Conservation (phyloP, 2,797 vertebrate genomes). For the Scyliorhinus canicula region DNA sequence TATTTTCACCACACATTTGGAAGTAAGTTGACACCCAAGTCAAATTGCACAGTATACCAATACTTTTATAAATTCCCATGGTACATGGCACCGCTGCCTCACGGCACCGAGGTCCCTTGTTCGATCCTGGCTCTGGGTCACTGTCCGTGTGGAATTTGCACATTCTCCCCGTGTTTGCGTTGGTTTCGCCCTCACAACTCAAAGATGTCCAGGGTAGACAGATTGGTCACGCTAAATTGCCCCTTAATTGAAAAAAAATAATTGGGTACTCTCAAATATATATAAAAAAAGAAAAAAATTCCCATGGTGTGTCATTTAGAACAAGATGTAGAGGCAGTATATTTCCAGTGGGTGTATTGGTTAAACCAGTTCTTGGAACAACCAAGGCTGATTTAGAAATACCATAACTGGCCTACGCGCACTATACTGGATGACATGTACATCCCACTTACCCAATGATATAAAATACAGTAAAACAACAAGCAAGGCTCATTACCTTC, state of each 20-base stretch:
- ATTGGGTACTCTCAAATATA: too few species aligned
- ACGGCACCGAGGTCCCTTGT: too few species aligned
- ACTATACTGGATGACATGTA: background rate
- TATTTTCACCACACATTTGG: background rate
- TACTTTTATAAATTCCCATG: background rate
- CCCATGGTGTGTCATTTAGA: background rate
- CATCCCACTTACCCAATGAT: background rate
- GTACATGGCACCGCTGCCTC: too few species aligned
- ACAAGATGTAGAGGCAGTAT: background rate
- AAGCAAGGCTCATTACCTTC: background rate
- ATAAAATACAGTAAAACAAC: background rate
- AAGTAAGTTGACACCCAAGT: background rate
- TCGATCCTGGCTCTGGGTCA: too few species aligned
- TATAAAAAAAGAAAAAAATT: too few species aligned
- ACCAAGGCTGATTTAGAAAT: background rate
- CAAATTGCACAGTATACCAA: background rate
- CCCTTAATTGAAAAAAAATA: too few species aligned
- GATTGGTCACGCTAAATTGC: too few species aligned
- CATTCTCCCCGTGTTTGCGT: too few species aligned
- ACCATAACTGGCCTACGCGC: background rate
- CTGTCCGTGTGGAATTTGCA: too few species aligned
- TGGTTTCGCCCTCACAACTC: too few species aligned
- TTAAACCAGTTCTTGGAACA: slow-evolving; percentile 1
- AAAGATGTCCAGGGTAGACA: too few species aligned
- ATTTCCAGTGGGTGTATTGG: background rate